A percentile compares a stretch with the other conserved stretches of the same genome.
Conservation (phyloP, 2,797 vertebrate species). For the Epinephelus malabaricus region DNA sequence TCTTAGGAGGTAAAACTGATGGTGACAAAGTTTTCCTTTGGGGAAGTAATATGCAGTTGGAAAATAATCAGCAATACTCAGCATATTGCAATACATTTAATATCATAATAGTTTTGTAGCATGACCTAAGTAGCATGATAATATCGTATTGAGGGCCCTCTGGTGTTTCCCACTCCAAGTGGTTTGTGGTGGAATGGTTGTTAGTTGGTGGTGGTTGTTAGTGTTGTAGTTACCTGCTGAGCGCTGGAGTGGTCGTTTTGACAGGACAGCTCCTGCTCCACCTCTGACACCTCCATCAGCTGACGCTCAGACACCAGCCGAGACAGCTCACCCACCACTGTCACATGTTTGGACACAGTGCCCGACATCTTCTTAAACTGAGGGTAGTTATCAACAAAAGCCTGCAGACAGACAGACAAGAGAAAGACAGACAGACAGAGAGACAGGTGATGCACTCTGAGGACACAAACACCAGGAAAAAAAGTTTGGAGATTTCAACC, state of each 20-base stretch:
- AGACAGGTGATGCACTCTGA: neutral
- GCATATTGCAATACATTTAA: too few relatives aligned
- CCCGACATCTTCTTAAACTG: conserved; percentile 99
- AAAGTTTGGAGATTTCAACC: too few relatives aligned
- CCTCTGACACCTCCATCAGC: conserved; percentile 96
- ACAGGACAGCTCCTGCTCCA: conserved; percentile 96
- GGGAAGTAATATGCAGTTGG: too few relatives aligned
- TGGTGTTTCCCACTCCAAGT: too few relatives aligned
- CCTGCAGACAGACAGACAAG: conserved; percentile 78
- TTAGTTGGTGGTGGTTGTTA: too few relatives aligned
- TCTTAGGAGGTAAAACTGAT: too few relatives aligned
- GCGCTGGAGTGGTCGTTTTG: conserved; percentile 96
- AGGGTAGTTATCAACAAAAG: conserved; percentile 97
- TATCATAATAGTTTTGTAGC: too few relatives aligned
- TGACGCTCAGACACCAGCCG: conserved; percentile 92
- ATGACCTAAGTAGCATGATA: too few relatives aligned
- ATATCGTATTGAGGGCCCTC: too few relatives aligned
- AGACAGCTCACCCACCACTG: conserved; percentile 95
- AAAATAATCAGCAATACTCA: too few relatives aligned
- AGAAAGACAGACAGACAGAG: neutral
- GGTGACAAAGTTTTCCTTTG: too few relatives aligned
- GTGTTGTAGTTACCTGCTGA: conserved; percentile 87
- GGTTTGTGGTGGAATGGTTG: too few relatives aligned
- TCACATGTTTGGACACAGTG: conserved; percentile 97
- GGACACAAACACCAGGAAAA: neutral